Percentiles rank a stretch among this genome's conserved stretches.
These are phyloP conservation scores for Drosophila lini DNA, from an alignment of 1,140 invertebrate species.

Conservation along the genomic window DNA sequence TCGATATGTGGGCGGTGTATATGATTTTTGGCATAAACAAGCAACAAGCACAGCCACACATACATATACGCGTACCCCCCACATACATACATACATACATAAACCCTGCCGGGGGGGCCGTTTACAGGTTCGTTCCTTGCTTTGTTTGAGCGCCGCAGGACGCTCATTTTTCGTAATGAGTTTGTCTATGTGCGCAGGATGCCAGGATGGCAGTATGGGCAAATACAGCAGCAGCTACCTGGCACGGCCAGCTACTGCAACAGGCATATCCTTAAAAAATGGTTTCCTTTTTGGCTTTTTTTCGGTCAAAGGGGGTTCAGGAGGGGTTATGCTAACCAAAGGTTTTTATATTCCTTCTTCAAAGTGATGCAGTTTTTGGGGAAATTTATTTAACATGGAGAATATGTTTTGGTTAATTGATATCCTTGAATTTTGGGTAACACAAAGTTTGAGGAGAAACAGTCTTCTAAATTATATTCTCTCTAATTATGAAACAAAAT, in stretches of 20 bases:
- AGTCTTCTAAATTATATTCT: too few species aligned
- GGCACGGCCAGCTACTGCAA: constrained; percentile 3
- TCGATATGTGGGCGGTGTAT: constrained; percentile 73
- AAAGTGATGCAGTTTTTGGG: neutral
- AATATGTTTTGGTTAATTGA: neutral
- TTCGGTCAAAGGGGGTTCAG: neutral
- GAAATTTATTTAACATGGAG: neutral
- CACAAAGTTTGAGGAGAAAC: neutral
- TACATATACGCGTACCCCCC: constrained; percentile 19
- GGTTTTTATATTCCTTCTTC: neutral
- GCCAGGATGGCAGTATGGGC: constrained; percentile 7
- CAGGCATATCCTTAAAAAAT: constrained; percentile 15
- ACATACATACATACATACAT: constrained; percentile 28
- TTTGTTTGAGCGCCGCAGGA: constrained; percentile 81
- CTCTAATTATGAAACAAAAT: too few species aligned
- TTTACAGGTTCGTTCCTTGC: constrained; percentile 61
- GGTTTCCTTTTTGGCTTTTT: constrained; percentile 8
- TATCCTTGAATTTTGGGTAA: neutral
- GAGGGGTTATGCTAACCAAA: neutral
- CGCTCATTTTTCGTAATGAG: constrained; percentile 82
- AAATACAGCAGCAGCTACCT: constrained; percentile 23
- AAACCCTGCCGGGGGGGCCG: constrained; percentile 33
- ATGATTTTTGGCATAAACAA: constrained; percentile 80
- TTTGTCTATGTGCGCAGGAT: constrained; percentile 63
- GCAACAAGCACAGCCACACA: constrained; percentile 35